These are phyloP conservation scores for Eclectus roratus DNA, from an alignment of 2,113 vertebrate genomes.

Conservation along the genomic window DNA sequence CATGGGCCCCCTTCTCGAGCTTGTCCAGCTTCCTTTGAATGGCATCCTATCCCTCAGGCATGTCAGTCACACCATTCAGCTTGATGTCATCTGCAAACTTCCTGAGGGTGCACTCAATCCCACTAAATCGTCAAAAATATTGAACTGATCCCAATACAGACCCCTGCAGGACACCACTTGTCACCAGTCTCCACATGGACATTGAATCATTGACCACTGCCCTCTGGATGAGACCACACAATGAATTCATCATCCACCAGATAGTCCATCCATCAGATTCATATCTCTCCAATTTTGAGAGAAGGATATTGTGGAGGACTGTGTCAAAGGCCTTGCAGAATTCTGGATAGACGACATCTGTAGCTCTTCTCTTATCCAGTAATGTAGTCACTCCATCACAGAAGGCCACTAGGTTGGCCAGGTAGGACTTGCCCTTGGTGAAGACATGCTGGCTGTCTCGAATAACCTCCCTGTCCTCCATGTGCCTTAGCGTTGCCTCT, in stretches of 20 bases:
- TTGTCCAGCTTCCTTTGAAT: not conserved
- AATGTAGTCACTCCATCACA: not conserved
- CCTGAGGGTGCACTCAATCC: no score
- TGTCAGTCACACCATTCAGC: not conserved
- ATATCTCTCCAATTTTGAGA: not conserved
- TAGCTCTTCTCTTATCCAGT: not conserved
- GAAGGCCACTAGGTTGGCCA: not conserved
- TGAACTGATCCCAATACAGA: not conserved
- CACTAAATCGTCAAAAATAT: not conserved
- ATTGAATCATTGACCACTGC: not conserved
- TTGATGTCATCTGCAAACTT: not conserved
- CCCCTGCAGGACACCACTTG: not conserved
- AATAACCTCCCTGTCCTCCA: not conserved
- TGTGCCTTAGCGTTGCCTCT: not conserved
- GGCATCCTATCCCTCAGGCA: not conserved
- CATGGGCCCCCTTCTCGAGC: not conserved
- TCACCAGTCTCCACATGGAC: not conserved
- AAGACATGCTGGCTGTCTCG: not conserved
- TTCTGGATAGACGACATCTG: not conserved
- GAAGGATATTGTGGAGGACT: not conserved
- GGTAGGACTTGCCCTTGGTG: not conserved
- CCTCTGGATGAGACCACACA: not conserved
- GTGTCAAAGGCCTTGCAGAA: not conserved
- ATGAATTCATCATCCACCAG: not conserved
- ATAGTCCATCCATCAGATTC: not conserved